These are phyloP conservation scores for Dermolepida albohirtum DNA, from an alignment of 2,888 invertebrate genomes.

Conservation along the genomic window DNA sequence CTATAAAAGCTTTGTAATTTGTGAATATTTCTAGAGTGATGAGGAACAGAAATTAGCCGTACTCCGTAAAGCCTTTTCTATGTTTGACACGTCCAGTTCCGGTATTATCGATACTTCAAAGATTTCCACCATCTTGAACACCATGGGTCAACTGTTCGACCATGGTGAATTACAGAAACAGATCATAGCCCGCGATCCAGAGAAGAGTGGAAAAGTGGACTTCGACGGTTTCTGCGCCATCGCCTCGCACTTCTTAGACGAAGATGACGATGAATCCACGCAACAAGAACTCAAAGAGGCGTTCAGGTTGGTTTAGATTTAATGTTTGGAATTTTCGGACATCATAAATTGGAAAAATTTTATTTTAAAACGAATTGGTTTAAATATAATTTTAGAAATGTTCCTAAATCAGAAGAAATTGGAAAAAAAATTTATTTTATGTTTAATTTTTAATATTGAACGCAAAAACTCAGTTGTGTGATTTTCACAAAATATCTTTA, in stretches of 20 bases:
- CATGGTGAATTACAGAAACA: slow-evolving; percentile 89
- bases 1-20: neutral
- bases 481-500: no score
- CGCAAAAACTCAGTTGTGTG: no score
- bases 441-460: no score
- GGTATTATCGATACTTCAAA: slow-evolving; percentile 93
- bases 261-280: slow-evolving; percentile 96
- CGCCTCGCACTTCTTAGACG: slow-evolving; percentile 93
- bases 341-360: no score
- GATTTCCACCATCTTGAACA: slow-evolving; percentile 92
- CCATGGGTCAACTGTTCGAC: slow-evolving; percentile 95
- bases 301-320: slow-evolving; percentile 73
- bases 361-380: no score
- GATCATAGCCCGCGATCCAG: slow-evolving; percentile 92
- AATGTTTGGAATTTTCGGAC: no score
- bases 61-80: slow-evolving; percentile 95
- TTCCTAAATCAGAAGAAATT: no score
- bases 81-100: slow-evolving; percentile 94
- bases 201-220: slow-evolving; percentile 90
- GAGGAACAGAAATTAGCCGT: slow-evolving; percentile 88
- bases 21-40: slow-evolving; percentile 63
- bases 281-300: slow-evolving; percentile 98
- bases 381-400: no score
- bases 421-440: no score
- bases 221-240: slow-evolving; percentile 95